Evolutionary conservation across 2,888 invertebrate species (phyloP).

Genomic region (Drosophila neoperkinsi): DNA sequence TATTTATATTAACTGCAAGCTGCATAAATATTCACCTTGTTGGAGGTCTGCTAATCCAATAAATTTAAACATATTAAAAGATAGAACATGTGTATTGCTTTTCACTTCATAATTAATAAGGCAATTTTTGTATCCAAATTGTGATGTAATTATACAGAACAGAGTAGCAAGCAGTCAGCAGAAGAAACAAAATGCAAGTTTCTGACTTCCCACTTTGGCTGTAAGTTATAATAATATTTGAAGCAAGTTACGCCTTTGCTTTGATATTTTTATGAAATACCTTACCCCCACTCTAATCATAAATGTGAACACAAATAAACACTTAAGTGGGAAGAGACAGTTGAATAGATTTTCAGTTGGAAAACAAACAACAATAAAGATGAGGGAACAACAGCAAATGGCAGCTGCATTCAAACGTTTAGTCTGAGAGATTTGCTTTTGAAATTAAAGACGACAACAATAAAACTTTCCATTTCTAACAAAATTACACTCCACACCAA

Average conservation of each 20-base stretch:
- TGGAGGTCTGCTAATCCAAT: background rate
- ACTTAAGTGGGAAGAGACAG: conserved; percentile 47
- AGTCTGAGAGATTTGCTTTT: conserved; percentile 67
- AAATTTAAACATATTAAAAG: background rate
- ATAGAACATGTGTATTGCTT: background rate
- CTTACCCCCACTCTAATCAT: conserved; percentile 8
- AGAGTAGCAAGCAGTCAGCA: background rate
- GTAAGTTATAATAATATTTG: background rate
- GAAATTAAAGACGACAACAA: conserved; percentile 62
- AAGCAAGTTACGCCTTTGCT: conserved; percentile 1
- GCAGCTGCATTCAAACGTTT: conserved; percentile 71
- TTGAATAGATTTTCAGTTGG: conserved; percentile 63
- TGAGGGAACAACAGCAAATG: conserved; percentile 27
- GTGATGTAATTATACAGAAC: background rate
- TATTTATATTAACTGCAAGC: background rate
- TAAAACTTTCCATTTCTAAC: conserved; percentile 77
- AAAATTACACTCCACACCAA: conserved; percentile 54
- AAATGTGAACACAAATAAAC: conserved; percentile 25
- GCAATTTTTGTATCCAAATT: background rate
- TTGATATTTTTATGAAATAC: conserved; percentile 14
- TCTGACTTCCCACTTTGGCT: background rate
- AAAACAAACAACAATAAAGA: conserved; percentile 41
- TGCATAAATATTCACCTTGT: background rate
- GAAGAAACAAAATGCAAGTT: background rate
- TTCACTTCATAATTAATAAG: background rate